Evolutionary conservation across 1,140 invertebrate genomes (phyloP).

Genomic region (Anastatus disparis): DNA sequence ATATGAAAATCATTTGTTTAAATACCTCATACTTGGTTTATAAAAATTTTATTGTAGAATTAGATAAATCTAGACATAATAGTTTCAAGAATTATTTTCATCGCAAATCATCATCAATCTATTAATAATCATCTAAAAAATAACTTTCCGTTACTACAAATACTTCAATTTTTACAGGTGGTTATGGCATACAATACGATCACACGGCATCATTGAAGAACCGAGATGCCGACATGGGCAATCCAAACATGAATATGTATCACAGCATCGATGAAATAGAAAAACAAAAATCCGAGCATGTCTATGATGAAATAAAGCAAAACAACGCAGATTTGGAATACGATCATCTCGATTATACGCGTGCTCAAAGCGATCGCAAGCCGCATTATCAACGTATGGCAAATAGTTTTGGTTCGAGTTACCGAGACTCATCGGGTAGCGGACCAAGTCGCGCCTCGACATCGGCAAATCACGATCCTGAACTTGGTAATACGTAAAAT

Average conservation of each 20-base stretch:
- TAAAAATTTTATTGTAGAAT: no score
- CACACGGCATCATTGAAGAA: slow-evolving; percentile 77
- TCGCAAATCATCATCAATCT: slow-evolving; percentile 17
- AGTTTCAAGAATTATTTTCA: neutral
- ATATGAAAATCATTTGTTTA: no score
- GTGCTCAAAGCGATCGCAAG: slow-evolving; percentile 82
- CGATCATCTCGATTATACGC: slow-evolving; percentile 86
- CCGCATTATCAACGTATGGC: slow-evolving; percentile 86
- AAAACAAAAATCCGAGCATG: slow-evolving; percentile 80
- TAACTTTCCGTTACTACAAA: slow-evolving; percentile 27
- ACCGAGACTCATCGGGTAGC: slow-evolving; percentile 22
- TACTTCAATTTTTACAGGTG: slow-evolving; percentile 62
- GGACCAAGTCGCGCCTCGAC: slow-evolving; percentile 6
- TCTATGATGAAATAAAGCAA: slow-evolving; percentile 92
- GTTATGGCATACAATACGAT: slow-evolving; percentile 68
- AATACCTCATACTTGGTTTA: no score
- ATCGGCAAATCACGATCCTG: neutral
- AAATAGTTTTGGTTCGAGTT: slow-evolving; percentile 65
- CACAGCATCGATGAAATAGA: slow-evolving; percentile 80
- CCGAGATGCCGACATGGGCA: slow-evolving; percentile 82
- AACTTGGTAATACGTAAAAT: slow-evolving; percentile 9
- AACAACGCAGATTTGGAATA: slow-evolving; percentile 83
- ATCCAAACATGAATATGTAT: slow-evolving; percentile 84
- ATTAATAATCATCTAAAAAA: slow-evolving; percentile 44
- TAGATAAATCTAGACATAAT: neutral